A percentile compares a stretch with the other conserved stretches of the same genome.
Conservation (phyloP, 2,113 vertebrate species). For the Brienomyrus longianalis region DNA sequence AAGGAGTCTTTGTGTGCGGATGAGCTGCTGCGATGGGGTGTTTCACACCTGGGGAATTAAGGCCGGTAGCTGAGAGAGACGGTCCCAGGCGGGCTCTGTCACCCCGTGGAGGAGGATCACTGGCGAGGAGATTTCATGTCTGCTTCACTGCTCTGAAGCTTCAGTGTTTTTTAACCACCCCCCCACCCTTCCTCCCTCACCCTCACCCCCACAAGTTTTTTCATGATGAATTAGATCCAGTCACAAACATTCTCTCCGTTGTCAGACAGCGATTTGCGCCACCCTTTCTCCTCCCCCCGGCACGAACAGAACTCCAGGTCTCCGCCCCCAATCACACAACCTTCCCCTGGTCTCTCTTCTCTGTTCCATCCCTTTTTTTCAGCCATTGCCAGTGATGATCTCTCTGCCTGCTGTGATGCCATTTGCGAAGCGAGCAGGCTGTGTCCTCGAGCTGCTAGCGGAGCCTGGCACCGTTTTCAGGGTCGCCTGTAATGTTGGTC, state of each 20-base stretch:
- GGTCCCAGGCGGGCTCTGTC: conserved; percentile 29
- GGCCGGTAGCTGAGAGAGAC: conserved; percentile 37
- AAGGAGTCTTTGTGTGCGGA: not conserved
- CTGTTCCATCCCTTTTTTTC: not conserved
- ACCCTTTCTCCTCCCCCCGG: conserved; percentile 64
- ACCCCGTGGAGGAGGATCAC: conserved; percentile 46
- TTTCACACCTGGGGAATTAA: conserved; percentile 29
- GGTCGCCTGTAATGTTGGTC: not conserved
- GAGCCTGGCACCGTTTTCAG: not conserved
- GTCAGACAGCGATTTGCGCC: conserved; percentile 58
- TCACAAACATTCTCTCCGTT: conserved; percentile 24
- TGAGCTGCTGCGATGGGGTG: conserved; percentile 8
- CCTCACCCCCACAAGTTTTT: not conserved
- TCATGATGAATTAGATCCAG: not conserved
- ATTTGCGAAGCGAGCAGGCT: conserved; percentile 51
- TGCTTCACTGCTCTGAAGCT: conserved; percentile 48
- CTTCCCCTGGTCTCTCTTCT: not conserved
- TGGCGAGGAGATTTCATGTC: conserved; percentile 48
- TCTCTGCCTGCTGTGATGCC: conserved; percentile 26
- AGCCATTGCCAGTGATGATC: conserved; percentile 38
- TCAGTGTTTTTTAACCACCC: conserved; percentile 54
- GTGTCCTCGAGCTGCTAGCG: conserved; percentile 20
- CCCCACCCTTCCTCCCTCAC: conserved; percentile 21
- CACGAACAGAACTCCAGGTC: conserved; percentile 66
- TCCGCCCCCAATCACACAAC: conserved; percentile 29